phyloP scores from a whole-genome alignment of 2,888 invertebrate genomes.

The Limnephilus rhombicus region DNA sequence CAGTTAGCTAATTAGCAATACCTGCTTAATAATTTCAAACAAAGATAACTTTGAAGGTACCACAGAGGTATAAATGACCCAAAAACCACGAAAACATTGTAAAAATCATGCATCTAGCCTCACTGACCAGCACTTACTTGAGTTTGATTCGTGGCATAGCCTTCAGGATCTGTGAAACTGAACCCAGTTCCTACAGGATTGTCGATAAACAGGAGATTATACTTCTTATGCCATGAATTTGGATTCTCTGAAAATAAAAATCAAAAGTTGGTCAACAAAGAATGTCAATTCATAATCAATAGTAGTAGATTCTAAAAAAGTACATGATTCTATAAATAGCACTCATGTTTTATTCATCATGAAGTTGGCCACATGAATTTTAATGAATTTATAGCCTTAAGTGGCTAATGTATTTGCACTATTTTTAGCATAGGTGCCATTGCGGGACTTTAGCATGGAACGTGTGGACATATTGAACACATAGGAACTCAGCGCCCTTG shows the following conservation, averaged over 20 bases:
- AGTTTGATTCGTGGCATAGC: conserved; percentile 80
- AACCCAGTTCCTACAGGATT: conserved; percentile 84
- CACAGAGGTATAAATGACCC: too few relatives aligned
- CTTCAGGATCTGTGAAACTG: conserved; percentile 81
- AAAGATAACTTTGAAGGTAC: too few relatives aligned
- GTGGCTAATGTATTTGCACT: not conserved
- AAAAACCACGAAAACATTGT: too few relatives aligned
- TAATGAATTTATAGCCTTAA: not conserved
- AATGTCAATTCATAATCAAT: not conserved
- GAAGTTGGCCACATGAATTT: not conserved
- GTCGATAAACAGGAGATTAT: conserved; percentile 82
- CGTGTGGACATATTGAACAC: not conserved
- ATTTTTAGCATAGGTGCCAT: not conserved
- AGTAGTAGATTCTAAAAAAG: too few relatives aligned
- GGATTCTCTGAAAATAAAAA: conserved; percentile 72
- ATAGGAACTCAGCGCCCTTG: not conserved
- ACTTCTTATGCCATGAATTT: conserved; percentile 79
- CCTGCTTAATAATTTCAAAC: too few relatives aligned
- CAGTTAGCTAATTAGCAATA: too few relatives aligned
- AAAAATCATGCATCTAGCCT: too few relatives aligned
- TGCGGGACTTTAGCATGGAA: not conserved
- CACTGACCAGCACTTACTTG: conserved; percentile 73
- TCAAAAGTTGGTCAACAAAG: not conserved
- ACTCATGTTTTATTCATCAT: not conserved
- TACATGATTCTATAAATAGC: too few relatives aligned